phyloP scores from a whole-genome alignment of 2,797 vertebrate species.

The Emys orbicularis region DNA sequence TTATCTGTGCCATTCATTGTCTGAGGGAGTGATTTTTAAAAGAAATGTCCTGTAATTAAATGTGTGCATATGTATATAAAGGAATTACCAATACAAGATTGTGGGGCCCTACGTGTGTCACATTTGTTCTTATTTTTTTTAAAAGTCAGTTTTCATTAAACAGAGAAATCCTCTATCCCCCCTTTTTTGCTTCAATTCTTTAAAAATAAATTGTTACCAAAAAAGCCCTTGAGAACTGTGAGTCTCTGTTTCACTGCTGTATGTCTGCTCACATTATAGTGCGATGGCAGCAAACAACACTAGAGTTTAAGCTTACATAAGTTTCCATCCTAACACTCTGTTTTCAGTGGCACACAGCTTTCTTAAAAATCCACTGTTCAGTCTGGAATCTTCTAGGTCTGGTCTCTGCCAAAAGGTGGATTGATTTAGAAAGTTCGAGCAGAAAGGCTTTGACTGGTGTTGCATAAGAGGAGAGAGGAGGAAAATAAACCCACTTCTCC shows the following conservation, averaged over 20 bases:
- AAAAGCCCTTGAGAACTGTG: fast-evolving
- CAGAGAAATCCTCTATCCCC: not conserved
- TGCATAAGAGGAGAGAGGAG: not conserved
- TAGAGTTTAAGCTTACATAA: slow-evolving; percentile 32
- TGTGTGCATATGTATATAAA: not conserved
- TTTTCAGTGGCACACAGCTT: slow-evolving; percentile 45
- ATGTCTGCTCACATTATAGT: not conserved
- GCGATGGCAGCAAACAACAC: slow-evolving; percentile 19
- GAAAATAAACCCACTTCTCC: slow-evolving; percentile 9
- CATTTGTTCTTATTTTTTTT: not conserved
- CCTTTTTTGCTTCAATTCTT: not conserved
- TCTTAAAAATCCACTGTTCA: not conserved
- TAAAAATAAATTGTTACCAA: not conserved
- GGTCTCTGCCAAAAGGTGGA: not conserved
- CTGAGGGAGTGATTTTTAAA: not conserved
- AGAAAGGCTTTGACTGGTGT: fast-evolving
- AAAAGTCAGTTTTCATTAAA: not conserved
- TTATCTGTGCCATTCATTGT: not conserved
- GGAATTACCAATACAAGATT: not conserved
- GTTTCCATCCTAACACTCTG: not conserved
- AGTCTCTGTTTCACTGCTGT: not conserved
- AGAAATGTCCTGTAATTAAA: not conserved
- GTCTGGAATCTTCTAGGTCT: not conserved
- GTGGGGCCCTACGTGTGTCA: not conserved
- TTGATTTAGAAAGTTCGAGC: not conserved